Percentiles rank a stretch among this genome's conserved stretches.
These are phyloP conservation scores for Pseudoips prasinana DNA, from an alignment of 2,888 invertebrate genomes.

Conservation along the genomic window DNA sequence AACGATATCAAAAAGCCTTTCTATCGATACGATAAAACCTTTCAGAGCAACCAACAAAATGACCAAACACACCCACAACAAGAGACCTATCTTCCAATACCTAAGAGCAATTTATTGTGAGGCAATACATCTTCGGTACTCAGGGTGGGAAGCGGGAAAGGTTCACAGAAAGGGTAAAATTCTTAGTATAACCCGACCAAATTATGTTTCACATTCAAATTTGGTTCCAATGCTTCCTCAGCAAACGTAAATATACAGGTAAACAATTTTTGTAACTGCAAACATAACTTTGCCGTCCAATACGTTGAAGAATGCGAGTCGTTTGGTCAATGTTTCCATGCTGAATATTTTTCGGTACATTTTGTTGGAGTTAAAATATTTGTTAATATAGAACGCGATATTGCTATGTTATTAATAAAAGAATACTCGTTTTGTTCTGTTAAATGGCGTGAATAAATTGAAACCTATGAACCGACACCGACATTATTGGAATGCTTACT, in stretches of 20 bases:
- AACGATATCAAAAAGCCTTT: constrained; percentile 9
- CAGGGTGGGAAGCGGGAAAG: constrained; percentile 20
- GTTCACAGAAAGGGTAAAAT: constrained; percentile 39
- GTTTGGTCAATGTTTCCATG: constrained; percentile 39
- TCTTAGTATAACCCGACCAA: constrained; percentile 31
- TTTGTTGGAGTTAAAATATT: constrained; percentile 31
- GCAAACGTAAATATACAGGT: constrained; percentile 15
- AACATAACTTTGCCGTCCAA: constrained; percentile 34
- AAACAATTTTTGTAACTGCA: constrained; percentile 21
- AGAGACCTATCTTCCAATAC: constrained; percentile 30
- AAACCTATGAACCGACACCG: too few relatives aligned
- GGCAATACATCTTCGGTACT: constrained; percentile 34
- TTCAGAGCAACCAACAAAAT: constrained; percentile 28
- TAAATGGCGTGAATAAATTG: too few relatives aligned
- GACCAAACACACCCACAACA: constrained; percentile 29
- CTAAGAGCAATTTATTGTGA: constrained; percentile 37
- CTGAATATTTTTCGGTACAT: constrained; percentile 35
- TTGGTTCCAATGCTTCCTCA: constrained; percentile 15
- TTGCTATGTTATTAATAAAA: too few relatives aligned
- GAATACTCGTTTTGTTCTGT: too few relatives aligned
- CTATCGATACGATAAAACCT: constrained; percentile 10
- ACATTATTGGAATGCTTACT: too few relatives aligned
- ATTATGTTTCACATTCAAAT: constrained; percentile 29
- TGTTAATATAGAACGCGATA: constrained; percentile 5
- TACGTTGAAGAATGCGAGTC: constrained; percentile 40